Evolutionary conservation across 1,140 invertebrate species (phyloP), one percentile per base, ranked within the genome.

Genomic region (Musca domestica): DNA sequence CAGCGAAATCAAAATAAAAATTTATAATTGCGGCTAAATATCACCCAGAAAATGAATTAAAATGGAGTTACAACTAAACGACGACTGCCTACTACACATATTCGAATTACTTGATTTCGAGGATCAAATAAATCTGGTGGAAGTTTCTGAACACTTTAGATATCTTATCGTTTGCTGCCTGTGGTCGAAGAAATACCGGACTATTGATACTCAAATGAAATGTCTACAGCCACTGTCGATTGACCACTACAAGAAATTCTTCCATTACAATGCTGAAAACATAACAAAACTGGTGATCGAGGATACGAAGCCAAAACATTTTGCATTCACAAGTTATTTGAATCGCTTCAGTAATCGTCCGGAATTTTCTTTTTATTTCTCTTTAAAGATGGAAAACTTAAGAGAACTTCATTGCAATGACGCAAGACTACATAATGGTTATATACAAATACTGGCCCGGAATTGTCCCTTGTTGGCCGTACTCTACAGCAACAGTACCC

Each of bases 21-120:
- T 27, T 23, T 22, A 2, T 0, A 23, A 14, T n/a, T n/a, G n/a
- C n/a, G n/a, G n/a, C n/a, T n/a, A n/a, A n/a, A n/a, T n/a, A n/a
- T n/a, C n/a, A n/a, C n/a, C n/a, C n/a, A n/a, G n/a, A n/a, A n/a
- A n/a, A n/a, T n/a, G n/a, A n/a, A n/a, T n/a, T 63, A 63, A 52
- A 51, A 68, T 68, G 67, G 7, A 63, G 14, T 48, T 49, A 15
- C 14, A 70, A 34, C 69, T 79, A 4, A 79, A 79, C 49, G 77
- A 79, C 25, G 77, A 79, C 51, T 79, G 77, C 47, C 56, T 79
- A 20, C 71, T 76, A 61, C 51, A 73, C 46, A 79, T 79, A 69
- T 58, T 79, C 27, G 70, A 74, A 41, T 75, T 72, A 17, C 71
- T 79, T 20, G 41, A 72, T 1, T 68, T 79, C n/a, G 25, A 67